phyloP scores from a whole-genome alignment of 2,113 vertebrate genomes.

The Dromaius novaehollandiae region DNA sequence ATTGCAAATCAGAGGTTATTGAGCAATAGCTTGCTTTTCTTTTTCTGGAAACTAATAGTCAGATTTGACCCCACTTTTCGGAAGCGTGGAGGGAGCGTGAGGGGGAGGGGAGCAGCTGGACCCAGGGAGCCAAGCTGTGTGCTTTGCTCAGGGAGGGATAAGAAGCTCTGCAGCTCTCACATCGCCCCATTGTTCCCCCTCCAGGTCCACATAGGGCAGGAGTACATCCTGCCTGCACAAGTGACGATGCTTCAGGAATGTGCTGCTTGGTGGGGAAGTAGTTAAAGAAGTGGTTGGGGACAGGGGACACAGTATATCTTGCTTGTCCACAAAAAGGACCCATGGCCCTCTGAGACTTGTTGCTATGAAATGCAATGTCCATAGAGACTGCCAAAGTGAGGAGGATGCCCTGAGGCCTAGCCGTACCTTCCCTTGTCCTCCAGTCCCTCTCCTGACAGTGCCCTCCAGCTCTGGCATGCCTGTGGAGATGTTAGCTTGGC shows the following conservation, averaged over 20 bases:
- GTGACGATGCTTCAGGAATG: accelerated
- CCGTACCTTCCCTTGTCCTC: not conserved
- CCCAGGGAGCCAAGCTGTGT: not conserved
- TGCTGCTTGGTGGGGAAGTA: not conserved
- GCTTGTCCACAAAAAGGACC: not conserved
- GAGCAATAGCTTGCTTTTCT: not conserved
- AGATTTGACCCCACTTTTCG: not conserved
- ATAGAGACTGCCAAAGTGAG: not conserved
- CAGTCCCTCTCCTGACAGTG: not conserved
- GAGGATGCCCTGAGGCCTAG: not conserved
- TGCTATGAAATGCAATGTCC: not conserved
- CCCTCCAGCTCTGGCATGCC: not conserved
- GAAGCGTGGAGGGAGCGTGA: not conserved
- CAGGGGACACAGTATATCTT: not conserved
- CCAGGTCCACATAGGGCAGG: not conserved
- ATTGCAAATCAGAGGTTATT: slow-evolving; percentile 26
- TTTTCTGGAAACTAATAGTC: not conserved
- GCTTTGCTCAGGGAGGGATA: not conserved
- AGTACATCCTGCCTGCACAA: not conserved
- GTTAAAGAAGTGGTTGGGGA: not conserved
- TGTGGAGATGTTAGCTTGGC: not conserved
- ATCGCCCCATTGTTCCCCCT: not conserved
- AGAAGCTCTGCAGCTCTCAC: not conserved
- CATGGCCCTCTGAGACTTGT: not conserved
- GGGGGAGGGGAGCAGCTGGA: not conserved